A percentile compares a stretch with the other conserved stretches of the same genome.
phyloP scores from a whole-genome alignment of 2,888 invertebrate genomes.

The Caenorhabditis parvicauda region DNA sequence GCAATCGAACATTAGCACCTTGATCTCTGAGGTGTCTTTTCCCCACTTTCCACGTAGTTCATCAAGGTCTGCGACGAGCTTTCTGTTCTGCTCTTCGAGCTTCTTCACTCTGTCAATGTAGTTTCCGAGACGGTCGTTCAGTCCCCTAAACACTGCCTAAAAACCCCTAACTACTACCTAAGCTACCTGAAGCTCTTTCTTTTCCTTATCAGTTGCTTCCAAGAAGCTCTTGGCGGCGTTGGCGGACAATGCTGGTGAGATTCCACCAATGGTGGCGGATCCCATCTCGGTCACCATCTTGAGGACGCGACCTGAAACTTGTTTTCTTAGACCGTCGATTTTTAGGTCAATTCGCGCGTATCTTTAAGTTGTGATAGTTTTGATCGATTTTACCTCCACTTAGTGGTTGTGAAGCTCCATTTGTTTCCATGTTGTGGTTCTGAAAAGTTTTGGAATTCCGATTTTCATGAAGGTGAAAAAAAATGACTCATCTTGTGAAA shows the following conservation, averaged over 20 bases:
- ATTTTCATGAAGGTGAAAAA: constrained; percentile 8
- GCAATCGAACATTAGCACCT: constrained; percentile 33
- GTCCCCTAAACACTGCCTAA: constrained; percentile 33
- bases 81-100: constrained; percentile 62
- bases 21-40: constrained; percentile 62
- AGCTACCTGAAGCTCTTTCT: constrained; percentile 65
- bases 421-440: constrained; percentile 19
- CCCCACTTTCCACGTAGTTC: constrained; percentile 62
- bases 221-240: constrained; percentile 62
- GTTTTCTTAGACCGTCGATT: background rate
- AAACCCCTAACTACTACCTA: background rate
- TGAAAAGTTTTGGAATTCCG: no score
- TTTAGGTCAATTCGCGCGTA: background rate
- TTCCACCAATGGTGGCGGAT: constrained; percentile 60
- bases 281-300: constrained; percentile 64
- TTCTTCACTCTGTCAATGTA: constrained; percentile 67
- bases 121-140: constrained; percentile 67
- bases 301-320: constrained; percentile 57
- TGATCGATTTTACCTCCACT: constrained; percentile 20
- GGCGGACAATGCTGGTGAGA: constrained; percentile 60
- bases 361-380: background rate
- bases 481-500: background rate
- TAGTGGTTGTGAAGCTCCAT: constrained; percentile 15
- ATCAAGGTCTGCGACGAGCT: constrained; percentile 61
- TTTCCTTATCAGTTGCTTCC: constrained; percentile 65